phyloP scores from a whole-genome alignment of 2,797 vertebrate genomes.

The Hemibagrus guttatus region DNA sequence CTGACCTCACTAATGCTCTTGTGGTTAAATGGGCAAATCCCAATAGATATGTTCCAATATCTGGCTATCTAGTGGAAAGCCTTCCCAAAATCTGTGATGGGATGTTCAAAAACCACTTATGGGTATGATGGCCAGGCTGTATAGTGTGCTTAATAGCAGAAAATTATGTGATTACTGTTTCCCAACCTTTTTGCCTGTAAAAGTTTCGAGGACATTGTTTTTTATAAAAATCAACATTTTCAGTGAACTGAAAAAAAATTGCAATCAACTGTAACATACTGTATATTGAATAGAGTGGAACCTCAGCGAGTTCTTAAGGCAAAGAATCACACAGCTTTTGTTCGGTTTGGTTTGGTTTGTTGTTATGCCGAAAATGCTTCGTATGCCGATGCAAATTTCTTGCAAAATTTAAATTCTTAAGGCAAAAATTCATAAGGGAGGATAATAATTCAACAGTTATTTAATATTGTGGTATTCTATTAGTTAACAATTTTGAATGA shows the following conservation, averaged over 20 bases:
- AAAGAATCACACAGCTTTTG: no score
- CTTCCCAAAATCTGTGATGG: background rate
- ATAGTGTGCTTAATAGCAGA: background rate
- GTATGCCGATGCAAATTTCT: no score
- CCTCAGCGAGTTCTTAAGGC: no score
- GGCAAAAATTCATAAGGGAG: no score
- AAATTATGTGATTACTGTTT: background rate
- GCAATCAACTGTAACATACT: background rate
- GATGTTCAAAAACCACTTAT: background rate
- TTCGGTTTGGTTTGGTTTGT: no score
- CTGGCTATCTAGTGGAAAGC: background rate
- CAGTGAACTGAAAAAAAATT: background rate
- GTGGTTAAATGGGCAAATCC: background rate
- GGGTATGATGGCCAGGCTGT: background rate
- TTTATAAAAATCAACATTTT: background rate
- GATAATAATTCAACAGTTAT: background rate
- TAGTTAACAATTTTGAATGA: background rate
- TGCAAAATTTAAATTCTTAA: no score
- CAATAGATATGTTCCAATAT: background rate
- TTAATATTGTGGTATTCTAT: background rate
- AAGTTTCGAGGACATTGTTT: background rate
- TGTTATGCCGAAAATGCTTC: no score
- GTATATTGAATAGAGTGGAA: background rate
- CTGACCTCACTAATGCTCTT: slow-evolving; percentile 5
- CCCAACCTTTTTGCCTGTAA: background rate